These are phyloP conservation scores for Periophthalmodon schlosseri DNA, from an alignment of 2,113 vertebrate species.

Conservation along the genomic window DNA sequence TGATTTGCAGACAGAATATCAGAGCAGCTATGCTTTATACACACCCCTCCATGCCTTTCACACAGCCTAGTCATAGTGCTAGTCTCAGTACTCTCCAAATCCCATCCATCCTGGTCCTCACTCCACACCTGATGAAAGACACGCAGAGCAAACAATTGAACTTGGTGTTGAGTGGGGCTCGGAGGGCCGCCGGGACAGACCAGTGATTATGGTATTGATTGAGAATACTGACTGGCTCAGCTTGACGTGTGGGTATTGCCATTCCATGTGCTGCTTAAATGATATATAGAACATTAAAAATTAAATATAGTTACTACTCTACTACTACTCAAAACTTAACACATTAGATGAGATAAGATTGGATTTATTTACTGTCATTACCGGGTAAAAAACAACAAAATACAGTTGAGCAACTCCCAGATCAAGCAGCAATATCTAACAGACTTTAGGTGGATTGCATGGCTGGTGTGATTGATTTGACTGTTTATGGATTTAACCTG, in stretches of 20 bases:
- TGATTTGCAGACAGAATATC: conserved; percentile 37
- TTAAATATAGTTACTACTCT: not conserved
- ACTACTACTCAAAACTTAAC: too few relatives aligned
- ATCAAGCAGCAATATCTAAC: too few relatives aligned
- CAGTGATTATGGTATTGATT: conserved; percentile 64
- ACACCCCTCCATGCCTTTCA: not conserved
- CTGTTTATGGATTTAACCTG: too few relatives aligned
- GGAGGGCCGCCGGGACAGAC: conserved; percentile 29
- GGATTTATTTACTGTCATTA: too few relatives aligned
- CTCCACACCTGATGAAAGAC: conserved; percentile 61
- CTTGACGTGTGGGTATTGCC: not conserved
- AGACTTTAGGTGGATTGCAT: too few relatives aligned
- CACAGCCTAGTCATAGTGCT: conserved; percentile 36
- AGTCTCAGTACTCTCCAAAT: conserved; percentile 15
- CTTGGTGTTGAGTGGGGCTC: conserved; percentile 23
- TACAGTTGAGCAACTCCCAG: too few relatives aligned
- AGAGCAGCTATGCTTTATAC: conserved; percentile 2
- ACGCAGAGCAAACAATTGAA: conserved; percentile 50
- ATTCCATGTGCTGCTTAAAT: not conserved
- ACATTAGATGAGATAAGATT: too few relatives aligned
- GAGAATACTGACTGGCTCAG: conserved; percentile 29
- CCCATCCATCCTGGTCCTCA: conserved; percentile 15
- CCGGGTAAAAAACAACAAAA: too few relatives aligned
- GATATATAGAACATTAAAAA: not conserved
- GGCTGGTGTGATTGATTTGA: too few relatives aligned